Evolutionary conservation across 2,888 invertebrate genomes (phyloP).

Genomic region (Rhagonycha lutea): DNA sequence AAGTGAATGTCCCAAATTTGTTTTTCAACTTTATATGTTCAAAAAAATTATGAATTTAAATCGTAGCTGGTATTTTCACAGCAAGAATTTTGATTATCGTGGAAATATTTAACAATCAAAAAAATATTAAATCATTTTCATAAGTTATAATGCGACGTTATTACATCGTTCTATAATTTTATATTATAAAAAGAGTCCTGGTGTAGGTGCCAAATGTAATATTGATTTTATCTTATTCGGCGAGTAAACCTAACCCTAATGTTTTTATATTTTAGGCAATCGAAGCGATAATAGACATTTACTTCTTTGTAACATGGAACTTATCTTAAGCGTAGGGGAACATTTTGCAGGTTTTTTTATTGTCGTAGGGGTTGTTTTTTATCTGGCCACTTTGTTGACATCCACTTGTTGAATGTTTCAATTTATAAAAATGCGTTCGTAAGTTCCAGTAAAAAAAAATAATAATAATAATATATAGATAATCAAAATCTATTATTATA

Average conservation of each 20-base stretch:
- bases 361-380: slow-evolving; percentile 55
- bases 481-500: slow-evolving; percentile 4
- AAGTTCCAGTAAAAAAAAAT: neutral
- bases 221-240: neutral
- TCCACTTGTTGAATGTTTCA: slow-evolving; percentile 40
- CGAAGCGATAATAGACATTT: neutral
- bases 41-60: slow-evolving; percentile 4
- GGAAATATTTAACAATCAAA: neutral
- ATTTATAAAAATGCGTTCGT: slow-evolving; percentile 10
- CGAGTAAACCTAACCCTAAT: neutral
- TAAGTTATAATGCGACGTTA: neutral
- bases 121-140: neutral
- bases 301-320: neutral
- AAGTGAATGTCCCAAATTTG: slow-evolving; percentile 7
- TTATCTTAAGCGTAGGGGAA: slow-evolving; percentile 13
- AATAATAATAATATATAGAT: neutral
- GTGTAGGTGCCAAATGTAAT: neutral
- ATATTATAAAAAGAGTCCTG: neutral
- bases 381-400: slow-evolving; percentile 56
- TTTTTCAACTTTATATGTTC: neutral
- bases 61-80: neutral
- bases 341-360: slow-evolving; percentile 45
- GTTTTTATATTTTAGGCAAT: neutral
- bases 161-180: neutral
- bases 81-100: neutral